Evolutionary conservation across 92 coral and sea anemone genomes (phyloP).

Genomic region (Zoanthus sansibaricus): DNA sequence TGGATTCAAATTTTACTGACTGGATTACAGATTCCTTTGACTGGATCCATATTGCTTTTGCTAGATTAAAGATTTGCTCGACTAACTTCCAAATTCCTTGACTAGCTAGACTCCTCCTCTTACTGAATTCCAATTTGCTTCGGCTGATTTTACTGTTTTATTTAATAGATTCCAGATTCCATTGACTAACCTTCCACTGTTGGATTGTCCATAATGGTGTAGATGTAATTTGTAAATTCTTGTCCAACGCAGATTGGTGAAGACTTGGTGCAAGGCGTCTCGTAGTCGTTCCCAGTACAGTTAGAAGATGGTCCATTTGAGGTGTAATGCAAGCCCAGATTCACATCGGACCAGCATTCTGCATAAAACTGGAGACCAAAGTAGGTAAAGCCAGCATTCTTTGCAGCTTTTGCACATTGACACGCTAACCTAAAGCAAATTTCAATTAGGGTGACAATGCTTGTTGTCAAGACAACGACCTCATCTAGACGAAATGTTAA

Average conservation of each 20-base stretch:
- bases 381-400: constrained; percentile 33
- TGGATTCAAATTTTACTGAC: no score
- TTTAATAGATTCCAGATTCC: background rate
- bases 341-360: constrained; percentile 60
- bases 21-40: background rate
- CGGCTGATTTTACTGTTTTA: no score
- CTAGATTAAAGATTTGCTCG: no score
- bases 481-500: background rate
- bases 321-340: constrained; percentile 12
- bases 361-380: constrained; percentile 58
- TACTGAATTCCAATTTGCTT: no score
- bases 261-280: constrained; percentile 1
- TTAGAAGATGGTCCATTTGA: background rate
- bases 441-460: background rate
- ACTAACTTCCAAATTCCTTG: no score
- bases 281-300: constrained; percentile 16
- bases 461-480: background rate
- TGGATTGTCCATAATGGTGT: background rate
- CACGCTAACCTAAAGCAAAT: constrained; percentile 1
- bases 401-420: constrained; percentile 45
- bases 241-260: constrained; percentile 26
- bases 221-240: background rate
- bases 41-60: background rate
- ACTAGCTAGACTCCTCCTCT: no score
- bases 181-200: background rate